phyloP scores from a whole-genome alignment of 2,113 vertebrate genomes.

The Mastomys natalensis region DNA sequence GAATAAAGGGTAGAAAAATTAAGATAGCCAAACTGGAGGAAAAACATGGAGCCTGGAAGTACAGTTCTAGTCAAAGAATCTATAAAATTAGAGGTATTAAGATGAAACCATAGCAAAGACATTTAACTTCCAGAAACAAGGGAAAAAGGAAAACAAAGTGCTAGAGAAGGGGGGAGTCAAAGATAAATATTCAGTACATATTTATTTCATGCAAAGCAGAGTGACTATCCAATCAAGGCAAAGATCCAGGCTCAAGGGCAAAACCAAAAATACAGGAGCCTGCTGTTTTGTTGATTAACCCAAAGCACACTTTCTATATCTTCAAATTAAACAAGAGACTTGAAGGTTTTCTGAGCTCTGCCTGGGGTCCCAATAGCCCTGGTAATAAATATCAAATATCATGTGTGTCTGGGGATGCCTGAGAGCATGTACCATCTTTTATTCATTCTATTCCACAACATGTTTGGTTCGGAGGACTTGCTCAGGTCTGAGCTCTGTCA shows the following conservation, averaged over 20 bases:
- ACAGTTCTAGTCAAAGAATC: slow-evolving; percentile 28
- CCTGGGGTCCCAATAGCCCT: background rate
- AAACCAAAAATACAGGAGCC: background rate
- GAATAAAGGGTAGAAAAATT: slow-evolving; percentile 45
- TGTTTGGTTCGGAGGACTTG: background rate
- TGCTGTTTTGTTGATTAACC: background rate
- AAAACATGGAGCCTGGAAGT: background rate
- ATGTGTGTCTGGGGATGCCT: background rate
- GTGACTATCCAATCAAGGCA: background rate
- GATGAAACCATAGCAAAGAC: slow-evolving; percentile 26
- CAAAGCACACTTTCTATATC: background rate
- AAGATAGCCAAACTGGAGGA: background rate
- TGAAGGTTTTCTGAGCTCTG: slow-evolving; percentile 25
- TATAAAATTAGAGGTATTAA: slow-evolving; percentile 20
- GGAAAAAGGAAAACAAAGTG: background rate
- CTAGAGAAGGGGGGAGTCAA: background rate
- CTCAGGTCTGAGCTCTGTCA: background rate
- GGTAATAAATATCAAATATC: background rate
- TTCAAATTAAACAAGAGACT: slow-evolving; percentile 34
- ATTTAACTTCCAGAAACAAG: background rate
- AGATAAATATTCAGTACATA: background rate
- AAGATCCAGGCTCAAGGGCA: background rate
- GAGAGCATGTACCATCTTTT: background rate
- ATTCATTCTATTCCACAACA: background rate
- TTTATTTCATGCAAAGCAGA: background rate